Percentiles rank a stretch among this genome's conserved stretches.
These are phyloP conservation scores for Athalia rosae DNA, from an alignment of 2,888 invertebrate genomes.

Conservation along the genomic window DNA sequence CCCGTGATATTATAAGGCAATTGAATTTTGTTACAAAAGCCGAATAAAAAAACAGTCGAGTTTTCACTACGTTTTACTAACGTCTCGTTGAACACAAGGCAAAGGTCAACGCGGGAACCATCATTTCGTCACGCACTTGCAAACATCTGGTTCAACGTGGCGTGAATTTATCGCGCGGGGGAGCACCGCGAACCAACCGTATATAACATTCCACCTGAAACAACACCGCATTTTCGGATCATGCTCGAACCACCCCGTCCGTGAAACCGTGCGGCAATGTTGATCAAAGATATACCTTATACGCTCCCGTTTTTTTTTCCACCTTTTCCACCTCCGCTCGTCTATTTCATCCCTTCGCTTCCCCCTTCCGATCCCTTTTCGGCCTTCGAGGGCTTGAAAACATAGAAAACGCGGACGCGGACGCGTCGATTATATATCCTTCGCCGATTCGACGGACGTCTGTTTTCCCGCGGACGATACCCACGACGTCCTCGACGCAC, in stretches of 20 bases:
- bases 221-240: slow-evolving; percentile 73
- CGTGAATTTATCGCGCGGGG: slow-evolving; percentile 40
- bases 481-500: slow-evolving; percentile 2
- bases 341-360: background rate
- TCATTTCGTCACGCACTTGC: slow-evolving; percentile 36
- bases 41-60: slow-evolving; percentile 8
- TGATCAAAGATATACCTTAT: slow-evolving; percentile 29
- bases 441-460: background rate
- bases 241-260: slow-evolving; percentile 30
- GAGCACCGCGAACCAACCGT: slow-evolving; percentile 17
- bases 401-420: slow-evolving; percentile 19
- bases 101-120: slow-evolving; percentile 35
- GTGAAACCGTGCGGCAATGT: slow-evolving; percentile 31
- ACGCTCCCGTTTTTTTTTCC: too few species aligned
- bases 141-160: slow-evolving; percentile 39
- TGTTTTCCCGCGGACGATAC: slow-evolving; percentile 11
- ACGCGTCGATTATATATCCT: background rate
- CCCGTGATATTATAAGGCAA: too few species aligned
- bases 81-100: slow-evolving; percentile 36
- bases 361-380: background rate
- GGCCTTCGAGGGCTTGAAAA: slow-evolving; percentile 23
- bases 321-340: too few species aligned
- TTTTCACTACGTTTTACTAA: slow-evolving; percentile 3
- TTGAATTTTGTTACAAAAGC: background rate
- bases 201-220: slow-evolving; percentile 70